Evolutionary conservation across 2,797 vertebrate genomes (phyloP).

Genomic region (Fringilla coelebs): DNA sequence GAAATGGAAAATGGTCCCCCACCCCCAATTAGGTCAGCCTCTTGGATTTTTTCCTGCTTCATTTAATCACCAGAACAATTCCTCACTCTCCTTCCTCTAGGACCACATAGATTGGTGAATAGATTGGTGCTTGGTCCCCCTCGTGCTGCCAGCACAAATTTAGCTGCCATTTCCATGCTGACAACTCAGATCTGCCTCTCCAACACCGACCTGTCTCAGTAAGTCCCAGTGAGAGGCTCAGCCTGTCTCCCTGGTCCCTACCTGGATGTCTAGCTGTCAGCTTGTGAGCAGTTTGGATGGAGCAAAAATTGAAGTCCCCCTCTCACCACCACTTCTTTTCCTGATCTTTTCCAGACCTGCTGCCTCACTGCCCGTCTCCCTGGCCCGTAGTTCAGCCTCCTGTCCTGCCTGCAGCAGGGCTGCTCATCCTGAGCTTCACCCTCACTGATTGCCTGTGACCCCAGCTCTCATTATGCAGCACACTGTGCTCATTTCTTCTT

Average conservation of each 20-base stretch:
- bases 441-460: not conserved
- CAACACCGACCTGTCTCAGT: not conserved
- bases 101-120: not conserved
- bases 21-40: not conserved
- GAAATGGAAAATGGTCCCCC: not conserved
- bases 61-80: not conserved
- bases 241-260: not conserved
- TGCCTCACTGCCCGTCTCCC: not conserved
- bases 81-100: not conserved
- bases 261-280: constrained; percentile 8
- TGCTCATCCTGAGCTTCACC: not conserved
- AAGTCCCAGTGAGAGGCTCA: not conserved
- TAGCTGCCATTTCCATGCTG: constrained; percentile 6
- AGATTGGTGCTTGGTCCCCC: not conserved
- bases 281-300: not conserved
- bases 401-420: not conserved
- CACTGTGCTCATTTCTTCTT: not conserved
- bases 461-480: not conserved
- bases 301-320: not conserved
- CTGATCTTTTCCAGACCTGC: not conserved
- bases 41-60: not conserved
- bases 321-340: not conserved
- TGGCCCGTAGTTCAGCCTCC: not conserved
- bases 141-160: constrained; percentile 9
- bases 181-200: constrained; percentile 20